Percentiles rank a stretch among this genome's conserved stretches.
Conservation (phyloP, 2,797 vertebrate genomes). For the Vespertilio murinus region DNA sequence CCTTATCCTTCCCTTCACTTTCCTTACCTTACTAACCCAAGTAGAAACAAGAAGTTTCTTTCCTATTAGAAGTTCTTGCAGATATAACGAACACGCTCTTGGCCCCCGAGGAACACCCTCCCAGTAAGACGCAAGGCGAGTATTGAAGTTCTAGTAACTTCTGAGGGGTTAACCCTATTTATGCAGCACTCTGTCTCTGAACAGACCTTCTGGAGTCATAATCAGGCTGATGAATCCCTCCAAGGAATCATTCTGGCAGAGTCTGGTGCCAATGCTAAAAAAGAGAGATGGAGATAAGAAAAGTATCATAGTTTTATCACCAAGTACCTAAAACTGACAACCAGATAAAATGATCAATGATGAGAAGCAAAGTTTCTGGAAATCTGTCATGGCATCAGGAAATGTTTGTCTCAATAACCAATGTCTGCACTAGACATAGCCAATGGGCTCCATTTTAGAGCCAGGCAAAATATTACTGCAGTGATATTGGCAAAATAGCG, state of each 20-base stretch:
- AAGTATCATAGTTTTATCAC: neutral
- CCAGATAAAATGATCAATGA: slow-evolving; percentile 27
- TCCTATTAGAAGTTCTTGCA: slow-evolving; percentile 29
- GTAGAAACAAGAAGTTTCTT: slow-evolving; percentile 42
- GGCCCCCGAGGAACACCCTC: slow-evolving; percentile 37
- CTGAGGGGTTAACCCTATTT: slow-evolving; percentile 46
- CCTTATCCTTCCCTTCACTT: neutral
- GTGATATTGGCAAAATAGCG: neutral
- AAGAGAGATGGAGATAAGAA: neutral
- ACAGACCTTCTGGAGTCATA: slow-evolving; percentile 58
- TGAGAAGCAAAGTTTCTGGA: slow-evolving; percentile 37
- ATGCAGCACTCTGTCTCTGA: slow-evolving; percentile 39
- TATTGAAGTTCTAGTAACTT: slow-evolving; percentile 61
- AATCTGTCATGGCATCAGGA: neutral
- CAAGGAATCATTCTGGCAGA: neutral
- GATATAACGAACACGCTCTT: neutral
- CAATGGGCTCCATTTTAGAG: slow-evolving; percentile 4
- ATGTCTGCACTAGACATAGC: neutral
- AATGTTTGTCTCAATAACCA: neutral
- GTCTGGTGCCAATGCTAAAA: neutral
- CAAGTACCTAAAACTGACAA: neutral
- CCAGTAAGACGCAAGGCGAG: slow-evolving; percentile 57
- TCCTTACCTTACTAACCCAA: neutral
- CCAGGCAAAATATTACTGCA: neutral
- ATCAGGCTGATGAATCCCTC: slow-evolving; percentile 42